These are phyloP conservation scores for Tiliacea aurago DNA, from an alignment of 2,888 invertebrate species.

Conservation along the genomic window DNA sequence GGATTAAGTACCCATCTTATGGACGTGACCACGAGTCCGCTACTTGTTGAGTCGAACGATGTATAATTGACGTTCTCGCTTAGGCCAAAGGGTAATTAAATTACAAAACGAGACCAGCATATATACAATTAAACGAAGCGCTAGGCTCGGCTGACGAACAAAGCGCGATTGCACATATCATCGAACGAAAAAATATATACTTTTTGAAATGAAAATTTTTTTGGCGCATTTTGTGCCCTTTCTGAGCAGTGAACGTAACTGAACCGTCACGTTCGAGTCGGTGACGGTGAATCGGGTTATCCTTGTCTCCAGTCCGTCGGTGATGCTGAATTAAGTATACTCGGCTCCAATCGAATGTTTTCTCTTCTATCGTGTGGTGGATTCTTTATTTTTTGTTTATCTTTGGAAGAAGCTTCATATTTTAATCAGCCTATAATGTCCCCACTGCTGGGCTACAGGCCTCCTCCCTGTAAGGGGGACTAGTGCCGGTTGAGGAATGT, in stretches of 20 bases:
- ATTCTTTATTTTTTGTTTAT: too few species aligned
- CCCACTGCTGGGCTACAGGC: neutral
- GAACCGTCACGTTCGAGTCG: neutral
- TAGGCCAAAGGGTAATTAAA: slow-evolving; percentile 90
- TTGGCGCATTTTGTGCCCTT: neutral
- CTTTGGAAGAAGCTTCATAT: neutral
- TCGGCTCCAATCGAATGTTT: neutral
- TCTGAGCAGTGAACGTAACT: neutral
- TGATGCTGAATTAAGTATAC: neutral
- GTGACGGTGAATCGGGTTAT: neutral
- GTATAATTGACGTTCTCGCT: slow-evolving; percentile 87
- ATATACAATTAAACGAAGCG: slow-evolving; percentile 83
- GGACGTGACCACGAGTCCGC: slow-evolving; percentile 60
- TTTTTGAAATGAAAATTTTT: neutral
- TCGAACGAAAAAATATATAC: slow-evolving; percentile 22
- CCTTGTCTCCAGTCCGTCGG: too few species aligned
- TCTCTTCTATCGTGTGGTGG: neutral
- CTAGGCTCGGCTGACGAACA: slow-evolving; percentile 71
- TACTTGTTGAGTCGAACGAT: slow-evolving; percentile 78
- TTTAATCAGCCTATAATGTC: neutral
- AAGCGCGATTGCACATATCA: slow-evolving; percentile 57
- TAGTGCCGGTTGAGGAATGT: neutral
- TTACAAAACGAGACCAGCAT: slow-evolving; percentile 89
- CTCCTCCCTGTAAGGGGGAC: neutral
- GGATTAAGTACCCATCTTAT: slow-evolving; percentile 60